These are phyloP conservation scores for Caenorhabditis angaria DNA, from an alignment of 2,888 invertebrate species.

Conservation along the genomic window DNA sequence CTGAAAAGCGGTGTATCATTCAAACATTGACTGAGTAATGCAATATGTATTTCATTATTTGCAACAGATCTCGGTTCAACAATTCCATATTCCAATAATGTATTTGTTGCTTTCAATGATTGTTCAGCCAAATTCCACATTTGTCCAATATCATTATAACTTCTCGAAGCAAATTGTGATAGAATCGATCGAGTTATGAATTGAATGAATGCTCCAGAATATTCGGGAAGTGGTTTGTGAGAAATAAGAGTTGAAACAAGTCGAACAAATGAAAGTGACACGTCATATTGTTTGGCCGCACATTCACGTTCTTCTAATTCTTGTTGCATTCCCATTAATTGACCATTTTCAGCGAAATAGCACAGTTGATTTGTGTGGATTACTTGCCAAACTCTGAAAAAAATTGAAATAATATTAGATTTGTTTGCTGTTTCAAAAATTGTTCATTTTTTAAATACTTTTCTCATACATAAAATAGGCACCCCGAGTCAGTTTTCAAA, in stretches of 20 bases:
- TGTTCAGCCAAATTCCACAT: conserved; percentile 65
- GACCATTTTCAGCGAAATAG: conserved; percentile 38
- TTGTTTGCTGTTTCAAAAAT: neutral
- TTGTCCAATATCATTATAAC: conserved; percentile 61
- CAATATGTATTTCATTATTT: conserved; percentile 40
- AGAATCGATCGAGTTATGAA: conserved; percentile 60
- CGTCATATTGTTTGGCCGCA: conserved; percentile 53
- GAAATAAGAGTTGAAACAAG: conserved; percentile 56
- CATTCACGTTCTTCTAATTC: conserved; percentile 68
- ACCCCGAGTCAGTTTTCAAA: too few species aligned
- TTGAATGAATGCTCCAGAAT: conserved; percentile 56
- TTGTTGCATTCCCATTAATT: conserved; percentile 58
- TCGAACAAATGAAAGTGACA: conserved; percentile 57
- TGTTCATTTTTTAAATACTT: too few species aligned
- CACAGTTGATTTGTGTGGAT: conserved; percentile 54
- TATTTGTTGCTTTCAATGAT: conserved; percentile 54
- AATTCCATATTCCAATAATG: conserved; percentile 59
- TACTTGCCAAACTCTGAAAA: conserved; percentile 56
- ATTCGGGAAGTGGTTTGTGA: conserved; percentile 43
- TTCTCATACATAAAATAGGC: too few species aligned
- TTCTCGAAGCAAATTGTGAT: conserved; percentile 54
- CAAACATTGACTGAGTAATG: conserved; percentile 60
- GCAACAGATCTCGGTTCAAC: conserved; percentile 58
- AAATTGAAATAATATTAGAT: neutral
- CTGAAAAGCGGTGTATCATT: conserved; percentile 63